A percentile compares a stretch with the other conserved stretches of the same genome.
phyloP scores from a whole-genome alignment of 2,113 vertebrate species.

The Apus apus region DNA sequence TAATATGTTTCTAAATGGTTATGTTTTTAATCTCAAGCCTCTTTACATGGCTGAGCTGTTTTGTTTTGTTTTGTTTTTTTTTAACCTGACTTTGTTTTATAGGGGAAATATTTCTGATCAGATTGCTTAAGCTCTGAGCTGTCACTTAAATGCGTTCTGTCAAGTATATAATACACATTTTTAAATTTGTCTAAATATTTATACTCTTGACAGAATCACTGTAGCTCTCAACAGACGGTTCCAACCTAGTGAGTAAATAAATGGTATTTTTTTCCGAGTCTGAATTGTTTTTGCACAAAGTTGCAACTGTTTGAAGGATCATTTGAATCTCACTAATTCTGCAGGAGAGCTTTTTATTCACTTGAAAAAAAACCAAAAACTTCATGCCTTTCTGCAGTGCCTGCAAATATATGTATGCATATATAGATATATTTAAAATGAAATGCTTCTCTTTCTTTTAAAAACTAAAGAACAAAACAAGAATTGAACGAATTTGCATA shows the following conservation, averaged over 20 bases:
- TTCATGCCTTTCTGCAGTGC: background rate
- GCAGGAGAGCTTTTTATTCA: background rate
- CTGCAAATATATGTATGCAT: background rate
- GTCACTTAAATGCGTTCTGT: slow-evolving; percentile 70
- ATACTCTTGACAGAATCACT: slow-evolving; percentile 67
- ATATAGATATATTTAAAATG: background rate
- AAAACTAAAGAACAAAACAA: background rate
- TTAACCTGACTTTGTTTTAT: slow-evolving; percentile 65
- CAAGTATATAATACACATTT: slow-evolving; percentile 73
- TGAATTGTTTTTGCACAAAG: slow-evolving; percentile 17
- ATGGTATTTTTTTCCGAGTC: slow-evolving; percentile 33
- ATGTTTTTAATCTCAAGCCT: slow-evolving; percentile 53
- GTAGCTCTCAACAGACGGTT: slow-evolving; percentile 59
- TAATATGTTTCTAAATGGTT: slow-evolving; percentile 45
- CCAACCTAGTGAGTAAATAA: slow-evolving; percentile 69
- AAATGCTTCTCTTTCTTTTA: background rate
- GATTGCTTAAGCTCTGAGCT: slow-evolving; percentile 71
- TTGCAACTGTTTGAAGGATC: slow-evolving; percentile 35
- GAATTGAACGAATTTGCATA: background rate
- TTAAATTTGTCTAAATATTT: slow-evolving; percentile 80
- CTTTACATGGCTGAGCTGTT: slow-evolving; percentile 53
- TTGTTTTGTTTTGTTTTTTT: background rate
- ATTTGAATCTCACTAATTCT: slow-evolving; percentile 33
- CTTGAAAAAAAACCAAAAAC: background rate
- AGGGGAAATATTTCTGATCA: slow-evolving; percentile 73